phyloP scores from a whole-genome alignment of 2,888 invertebrate genomes.

The Aphidius colemani region DNA sequence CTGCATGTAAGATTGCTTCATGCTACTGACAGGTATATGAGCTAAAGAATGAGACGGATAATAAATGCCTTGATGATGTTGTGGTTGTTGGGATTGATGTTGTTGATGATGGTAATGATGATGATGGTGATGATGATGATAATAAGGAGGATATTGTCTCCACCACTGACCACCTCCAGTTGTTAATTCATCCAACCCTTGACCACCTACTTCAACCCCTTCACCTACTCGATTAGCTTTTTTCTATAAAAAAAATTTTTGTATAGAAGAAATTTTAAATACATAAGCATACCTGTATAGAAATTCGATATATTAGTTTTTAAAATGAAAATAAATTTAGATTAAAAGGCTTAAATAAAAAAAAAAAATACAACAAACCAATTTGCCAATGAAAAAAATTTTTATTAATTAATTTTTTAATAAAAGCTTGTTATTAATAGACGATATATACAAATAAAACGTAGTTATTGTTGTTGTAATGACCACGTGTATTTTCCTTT shows the following conservation, averaged over 20 bases:
- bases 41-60: slow-evolving; percentile 56
- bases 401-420: background rate
- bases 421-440: background rate
- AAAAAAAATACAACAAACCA: no score
- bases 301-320: slow-evolving; percentile 17
- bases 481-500: slow-evolving; percentile 6
- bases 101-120: slow-evolving; percentile 45
- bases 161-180: slow-evolving; percentile 55
- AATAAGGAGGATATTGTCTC: slow-evolving; percentile 44
- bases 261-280: no score
- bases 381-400: background rate
- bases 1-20: slow-evolving; percentile 63
- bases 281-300: no score
- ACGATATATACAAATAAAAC: no score
- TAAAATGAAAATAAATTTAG: slow-evolving; percentile 35
- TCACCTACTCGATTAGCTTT: slow-evolving; percentile 58
- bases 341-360: background rate
- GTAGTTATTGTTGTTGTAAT: no score
- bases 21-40: slow-evolving; percentile 58
- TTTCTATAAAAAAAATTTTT: slow-evolving; percentile 46
- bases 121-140: slow-evolving; percentile 44
- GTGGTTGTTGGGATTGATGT: slow-evolving; percentile 39
- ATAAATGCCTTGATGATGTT: slow-evolving; percentile 52
- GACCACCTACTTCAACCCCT: slow-evolving; percentile 50
- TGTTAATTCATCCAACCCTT: slow-evolving; percentile 51